Evolutionary conservation across 1,140 invertebrate genomes (phyloP).

Genomic region (Colletes latitarsis): DNA sequence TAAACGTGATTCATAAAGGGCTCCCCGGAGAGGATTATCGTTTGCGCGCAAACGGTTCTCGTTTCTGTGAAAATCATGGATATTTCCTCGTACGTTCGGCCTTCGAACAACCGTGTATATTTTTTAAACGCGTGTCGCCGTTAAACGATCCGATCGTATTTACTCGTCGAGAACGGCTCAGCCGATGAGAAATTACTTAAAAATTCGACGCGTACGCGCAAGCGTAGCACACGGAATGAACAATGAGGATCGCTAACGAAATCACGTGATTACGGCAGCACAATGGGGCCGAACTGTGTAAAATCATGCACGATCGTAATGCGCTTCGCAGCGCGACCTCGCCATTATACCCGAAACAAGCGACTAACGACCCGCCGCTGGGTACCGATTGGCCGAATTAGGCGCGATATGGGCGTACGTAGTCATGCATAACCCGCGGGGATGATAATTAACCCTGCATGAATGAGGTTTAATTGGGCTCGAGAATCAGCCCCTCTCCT

Average conservation of each 20-base stretch:
- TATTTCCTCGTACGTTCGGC: conserved; percentile 3
- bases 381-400: conserved; percentile 73
- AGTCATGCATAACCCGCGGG: conserved; percentile 61
- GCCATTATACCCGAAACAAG: conserved; percentile 74
- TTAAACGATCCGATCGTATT: neutral
- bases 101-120: neutral
- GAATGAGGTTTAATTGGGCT: conserved; percentile 78
- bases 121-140: neutral
- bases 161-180: no score
- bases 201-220: conserved; percentile 1
- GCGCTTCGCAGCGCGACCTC: conserved; percentile 51
- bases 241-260: conserved; percentile 56
- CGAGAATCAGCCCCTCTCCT: conserved; percentile 62
- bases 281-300: conserved; percentile 57
- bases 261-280: conserved; percentile 57
- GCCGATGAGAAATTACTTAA: neutral
- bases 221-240: conserved; percentile 26
- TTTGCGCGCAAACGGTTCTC: conserved; percentile 52
- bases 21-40: conserved; percentile 48
- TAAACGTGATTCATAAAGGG: conserved; percentile 59
- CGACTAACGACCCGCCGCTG: conserved; percentile 74
- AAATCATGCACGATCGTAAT: conserved; percentile 62
- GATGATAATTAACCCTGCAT: conserved; percentile 77
- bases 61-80: conserved; percentile 43
- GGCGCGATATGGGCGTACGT: conserved; percentile 63